phyloP scores from a whole-genome alignment of 2,113 vertebrate species.

The Oncorhynchus nerka region DNA sequence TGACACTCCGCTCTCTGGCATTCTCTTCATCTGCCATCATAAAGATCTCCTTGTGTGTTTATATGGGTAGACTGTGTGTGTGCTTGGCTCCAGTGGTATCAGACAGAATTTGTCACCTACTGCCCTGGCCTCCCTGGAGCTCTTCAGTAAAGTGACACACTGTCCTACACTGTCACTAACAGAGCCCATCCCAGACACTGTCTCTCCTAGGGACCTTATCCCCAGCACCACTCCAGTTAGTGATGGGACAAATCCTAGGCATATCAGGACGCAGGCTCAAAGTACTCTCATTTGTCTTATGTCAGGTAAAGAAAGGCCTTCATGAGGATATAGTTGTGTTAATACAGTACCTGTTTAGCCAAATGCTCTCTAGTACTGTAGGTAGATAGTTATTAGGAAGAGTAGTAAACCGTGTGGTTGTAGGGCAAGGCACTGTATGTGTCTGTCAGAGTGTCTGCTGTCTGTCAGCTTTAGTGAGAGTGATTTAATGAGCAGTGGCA shows the following conservation, averaged over 20 bases:
- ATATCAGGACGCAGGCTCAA: no score
- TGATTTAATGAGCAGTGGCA: constrained; percentile 5
- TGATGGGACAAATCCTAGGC: constrained; percentile 4
- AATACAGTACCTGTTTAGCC: no score
- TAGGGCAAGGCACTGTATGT: background rate
- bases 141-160: background rate
- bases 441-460: background rate
- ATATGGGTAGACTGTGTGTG: background rate
- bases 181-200: background rate
- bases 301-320: no score
- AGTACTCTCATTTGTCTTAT: no score
- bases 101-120: constrained; percentile 5
- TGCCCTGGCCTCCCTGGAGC: background rate
- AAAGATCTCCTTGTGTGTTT: background rate
- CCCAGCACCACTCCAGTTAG: constrained; percentile 16
- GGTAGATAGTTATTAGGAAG: no score
- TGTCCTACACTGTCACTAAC: background rate
- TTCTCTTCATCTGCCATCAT: constrained; percentile 21
- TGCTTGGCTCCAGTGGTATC: constrained; percentile 8
- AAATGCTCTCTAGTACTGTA: no score
- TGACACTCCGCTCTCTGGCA: constrained; percentile 26
- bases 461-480: constrained; percentile 18
- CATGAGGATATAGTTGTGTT: no score
- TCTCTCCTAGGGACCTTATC: background rate
- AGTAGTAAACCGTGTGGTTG: no score